Base-by-base conservation (phyloP, 2,797 vertebrate genomes). In the Limnodromus scolopaceus region DNA sequence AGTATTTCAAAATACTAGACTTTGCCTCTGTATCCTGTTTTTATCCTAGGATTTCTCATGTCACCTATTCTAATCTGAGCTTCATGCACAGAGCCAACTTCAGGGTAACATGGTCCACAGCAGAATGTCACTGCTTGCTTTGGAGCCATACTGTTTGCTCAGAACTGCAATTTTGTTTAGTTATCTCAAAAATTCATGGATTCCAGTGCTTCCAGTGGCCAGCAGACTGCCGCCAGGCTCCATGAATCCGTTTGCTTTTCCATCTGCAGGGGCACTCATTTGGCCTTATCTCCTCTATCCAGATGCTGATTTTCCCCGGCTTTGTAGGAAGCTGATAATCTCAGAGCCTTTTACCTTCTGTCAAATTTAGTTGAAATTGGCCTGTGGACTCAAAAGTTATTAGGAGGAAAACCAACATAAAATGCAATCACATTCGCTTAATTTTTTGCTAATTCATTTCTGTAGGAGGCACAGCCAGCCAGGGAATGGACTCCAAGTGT, bases 271-370 rank as follows among this genome's bases (percentile, higher is more conserved):
- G 39, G 65, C 41, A 81, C 46, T 84, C 76, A 81, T 96, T 96
- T 96, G 94, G 92, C 90, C 74, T 95, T 93, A 92, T 92, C 87
- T 93, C 61, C 61, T 78, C 92, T 92, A 75, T 48, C 92, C 94
- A 96, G 90, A 92, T 92, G 90, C 77, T 84, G 79, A 49, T 92
- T 84, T 92, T 86, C 41, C 41, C 41, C 82, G 71, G 87, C 87
- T 94, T 94, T 81, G 92, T 81, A 75, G 94, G 96, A 94, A 91
- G 63, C 57, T 65, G 93, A 92, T 95, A 86, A 95, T 90, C 93
- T 86, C 70, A 69, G 87, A 86, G 27, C 49, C 49, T 96, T 96
- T 92, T 78, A 90, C 93, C 85, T 93, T 93, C 95, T 96, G 95
- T 93, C 95, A 95, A 84, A 92, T 84, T 39, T 80, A 94, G 69